Conservation (phyloP, 2,113 vertebrate genomes). For the Rhea americana region DNA sequence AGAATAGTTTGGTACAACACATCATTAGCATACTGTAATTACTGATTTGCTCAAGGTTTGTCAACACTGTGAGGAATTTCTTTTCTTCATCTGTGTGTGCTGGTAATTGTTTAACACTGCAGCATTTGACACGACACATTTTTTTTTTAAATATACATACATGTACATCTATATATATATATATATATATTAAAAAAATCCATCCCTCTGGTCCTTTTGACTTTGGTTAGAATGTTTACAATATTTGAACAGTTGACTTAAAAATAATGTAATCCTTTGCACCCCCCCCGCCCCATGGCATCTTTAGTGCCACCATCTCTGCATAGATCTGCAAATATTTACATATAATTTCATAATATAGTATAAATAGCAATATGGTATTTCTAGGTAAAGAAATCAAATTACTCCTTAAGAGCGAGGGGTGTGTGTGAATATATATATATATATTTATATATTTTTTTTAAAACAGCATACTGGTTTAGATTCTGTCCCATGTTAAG, state of each 20-base stretch:
- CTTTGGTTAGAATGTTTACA: constrained; percentile 67
- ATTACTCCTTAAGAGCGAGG: constrained; percentile 24
- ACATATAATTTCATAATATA: constrained; percentile 43
- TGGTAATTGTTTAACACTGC: constrained; percentile 52
- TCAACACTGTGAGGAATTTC: constrained; percentile 45
- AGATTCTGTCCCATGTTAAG: not conserved
- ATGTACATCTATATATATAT: constrained; percentile 30
- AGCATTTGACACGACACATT: constrained; percentile 47
- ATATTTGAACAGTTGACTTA: constrained; percentile 55
- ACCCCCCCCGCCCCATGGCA: not conserved
- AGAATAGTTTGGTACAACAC: constrained; percentile 63
- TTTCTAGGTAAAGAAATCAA: constrained; percentile 34
- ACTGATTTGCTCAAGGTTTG: constrained; percentile 57
- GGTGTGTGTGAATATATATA: not conserved
- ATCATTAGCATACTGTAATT: constrained; percentile 65
- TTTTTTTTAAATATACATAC: constrained; percentile 49
- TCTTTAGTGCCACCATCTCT: constrained; percentile 34
- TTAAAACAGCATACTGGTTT: not conserved
- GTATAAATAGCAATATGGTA: constrained; percentile 54
- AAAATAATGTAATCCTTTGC: constrained; percentile 41
- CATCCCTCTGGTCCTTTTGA: constrained; percentile 39
- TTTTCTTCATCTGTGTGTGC: not conserved
- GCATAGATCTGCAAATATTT: constrained; percentile 62
- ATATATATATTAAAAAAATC: constrained; percentile 26
- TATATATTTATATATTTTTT: constrained; percentile 14